A percentile compares a stretch with the other conserved stretches of the same genome.
Evolutionary conservation across 2,113 vertebrate genomes (phyloP).

Genomic region (Nothocercus julius): DNA sequence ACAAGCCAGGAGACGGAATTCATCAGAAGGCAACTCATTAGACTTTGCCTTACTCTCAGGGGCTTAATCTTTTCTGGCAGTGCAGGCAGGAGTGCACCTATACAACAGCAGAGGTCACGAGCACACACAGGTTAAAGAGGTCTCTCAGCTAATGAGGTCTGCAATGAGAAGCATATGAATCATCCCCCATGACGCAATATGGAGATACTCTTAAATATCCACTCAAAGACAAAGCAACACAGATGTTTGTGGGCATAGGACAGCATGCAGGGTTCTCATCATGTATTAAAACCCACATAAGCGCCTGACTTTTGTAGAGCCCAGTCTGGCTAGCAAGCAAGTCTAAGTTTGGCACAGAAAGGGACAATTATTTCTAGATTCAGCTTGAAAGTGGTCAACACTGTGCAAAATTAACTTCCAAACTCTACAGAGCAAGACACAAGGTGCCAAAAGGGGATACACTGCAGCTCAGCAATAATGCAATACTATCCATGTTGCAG

Average conservation of each 20-base stretch:
- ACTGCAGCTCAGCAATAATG: neutral
- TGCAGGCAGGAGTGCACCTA: neutral
- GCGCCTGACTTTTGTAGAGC: neutral
- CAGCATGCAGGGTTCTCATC: neutral
- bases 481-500: neutral
- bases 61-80: neutral
- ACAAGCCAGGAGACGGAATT: neutral
- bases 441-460: neutral
- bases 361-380: neutral
- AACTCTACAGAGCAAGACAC: neutral
- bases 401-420: neutral
- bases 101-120: neutral
- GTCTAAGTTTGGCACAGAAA: neutral
- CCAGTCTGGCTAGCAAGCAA: neutral
- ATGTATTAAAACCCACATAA: neutral
- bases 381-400: neutral
- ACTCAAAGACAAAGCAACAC: neutral
- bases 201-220: neutral
- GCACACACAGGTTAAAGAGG: neutral
- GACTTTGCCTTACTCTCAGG: neutral
- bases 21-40: neutral
- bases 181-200: accelerated
- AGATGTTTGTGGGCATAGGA: neutral
- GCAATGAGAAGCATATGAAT: neutral
- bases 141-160: neutral